Percentiles rank a stretch among this genome's conserved stretches.
Evolutionary conservation across 2,797 vertebrate species (phyloP).

Genomic region (Tragelaphus oryx): DNA sequence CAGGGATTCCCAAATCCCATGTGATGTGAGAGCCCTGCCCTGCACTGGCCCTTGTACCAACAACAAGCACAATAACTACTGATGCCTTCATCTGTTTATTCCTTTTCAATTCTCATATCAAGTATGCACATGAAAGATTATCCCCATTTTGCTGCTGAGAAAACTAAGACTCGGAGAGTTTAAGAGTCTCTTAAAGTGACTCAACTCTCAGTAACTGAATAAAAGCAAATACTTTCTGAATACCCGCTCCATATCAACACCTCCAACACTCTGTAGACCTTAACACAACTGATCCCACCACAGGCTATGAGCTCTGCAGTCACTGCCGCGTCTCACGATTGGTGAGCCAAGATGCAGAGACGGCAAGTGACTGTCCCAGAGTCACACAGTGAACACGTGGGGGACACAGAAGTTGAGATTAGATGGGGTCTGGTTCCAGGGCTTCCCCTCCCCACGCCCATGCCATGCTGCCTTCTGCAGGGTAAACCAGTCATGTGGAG

Average conservation of each 20-base stretch:
- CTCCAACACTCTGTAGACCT: neutral
- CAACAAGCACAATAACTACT: neutral
- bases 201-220: neutral
- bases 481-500: neutral
- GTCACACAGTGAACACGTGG: accelerated
- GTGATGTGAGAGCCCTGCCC: neutral
- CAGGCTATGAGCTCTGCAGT: neutral
- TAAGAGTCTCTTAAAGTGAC: neutral
- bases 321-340: neutral
- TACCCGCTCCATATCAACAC: neutral
- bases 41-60: neutral
- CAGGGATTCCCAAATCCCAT: neutral
- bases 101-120: neutral
- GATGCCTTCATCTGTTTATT: neutral
- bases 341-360: neutral
- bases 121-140: neutral
- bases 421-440: neutral
- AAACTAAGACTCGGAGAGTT: neutral
- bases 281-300: neutral
- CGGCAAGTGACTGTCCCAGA: neutral
- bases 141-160: neutral
- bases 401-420: neutral
- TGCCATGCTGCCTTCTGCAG: neutral
- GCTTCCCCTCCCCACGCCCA: neutral
- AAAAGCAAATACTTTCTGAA: neutral